Evolutionary conservation across 2,113 vertebrate species (phyloP).

Genomic region (Phalacrocorax pelagicus): DNA sequence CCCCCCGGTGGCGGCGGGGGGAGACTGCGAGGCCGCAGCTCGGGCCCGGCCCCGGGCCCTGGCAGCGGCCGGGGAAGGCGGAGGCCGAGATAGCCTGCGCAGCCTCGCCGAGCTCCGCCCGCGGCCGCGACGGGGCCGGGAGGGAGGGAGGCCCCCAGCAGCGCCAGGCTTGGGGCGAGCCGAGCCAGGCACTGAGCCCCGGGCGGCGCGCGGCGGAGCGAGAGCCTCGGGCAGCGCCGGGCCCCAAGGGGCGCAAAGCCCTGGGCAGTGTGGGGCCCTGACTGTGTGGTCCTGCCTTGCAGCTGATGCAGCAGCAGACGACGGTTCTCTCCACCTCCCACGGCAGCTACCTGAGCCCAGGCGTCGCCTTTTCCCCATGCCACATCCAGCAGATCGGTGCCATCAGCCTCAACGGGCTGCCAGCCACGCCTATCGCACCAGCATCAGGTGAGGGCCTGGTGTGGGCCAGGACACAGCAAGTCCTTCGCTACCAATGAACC

Average conservation of each 20-base stretch:
- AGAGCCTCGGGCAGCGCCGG: background rate
- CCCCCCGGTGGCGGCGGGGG: background rate
- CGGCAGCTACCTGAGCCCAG: slow-evolving; percentile 93
- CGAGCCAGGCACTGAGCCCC: accelerated
- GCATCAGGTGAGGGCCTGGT: slow-evolving; percentile 84
- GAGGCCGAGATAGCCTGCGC: background rate
- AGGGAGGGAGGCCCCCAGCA: no score
- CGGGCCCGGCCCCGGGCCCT: no score
- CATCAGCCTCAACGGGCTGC: slow-evolving; percentile 94
- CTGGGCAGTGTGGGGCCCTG: background rate
- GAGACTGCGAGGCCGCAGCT: background rate
- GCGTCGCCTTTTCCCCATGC: slow-evolving; percentile 90
- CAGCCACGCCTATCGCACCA: slow-evolving; percentile 84
- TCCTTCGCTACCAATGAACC: background rate
- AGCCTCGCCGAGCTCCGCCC: background rate
- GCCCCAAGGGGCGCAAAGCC: accelerated
- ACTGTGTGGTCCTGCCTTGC: background rate
- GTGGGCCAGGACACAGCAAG: background rate
- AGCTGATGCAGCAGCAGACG: slow-evolving; percentile 99
- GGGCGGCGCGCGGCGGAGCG: background rate
- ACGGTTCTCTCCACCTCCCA: slow-evolving; percentile 95
- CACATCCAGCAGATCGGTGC: slow-evolving; percentile 98
- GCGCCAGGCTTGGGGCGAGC: background rate
- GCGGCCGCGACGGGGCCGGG: background rate
- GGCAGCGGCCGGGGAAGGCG: background rate